Percentiles rank a stretch among this genome's conserved stretches.
These are phyloP conservation scores for Andinoacara biseriatus DNA, from an alignment of 2,113 vertebrate genomes.

Conservation along the genomic window DNA sequence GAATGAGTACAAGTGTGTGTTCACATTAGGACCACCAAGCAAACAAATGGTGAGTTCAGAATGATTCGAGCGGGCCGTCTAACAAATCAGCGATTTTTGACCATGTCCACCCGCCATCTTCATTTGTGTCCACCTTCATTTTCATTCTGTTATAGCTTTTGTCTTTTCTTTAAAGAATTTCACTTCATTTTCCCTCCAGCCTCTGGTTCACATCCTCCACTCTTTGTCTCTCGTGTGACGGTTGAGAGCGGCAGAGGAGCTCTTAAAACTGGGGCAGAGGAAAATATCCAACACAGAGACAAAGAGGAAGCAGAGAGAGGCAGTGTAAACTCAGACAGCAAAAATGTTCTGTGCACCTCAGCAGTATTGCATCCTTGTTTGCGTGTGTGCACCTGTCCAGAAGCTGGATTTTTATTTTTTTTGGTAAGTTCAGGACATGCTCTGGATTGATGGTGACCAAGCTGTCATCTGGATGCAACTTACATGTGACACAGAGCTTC, in stretches of 20 bases:
- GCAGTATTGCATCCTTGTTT: slow-evolving; percentile 45
- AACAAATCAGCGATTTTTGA: slow-evolving; percentile 39
- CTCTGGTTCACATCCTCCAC: slow-evolving; percentile 44
- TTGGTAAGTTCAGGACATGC: slow-evolving; percentile 1
- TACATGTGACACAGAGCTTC: slow-evolving; percentile 25
- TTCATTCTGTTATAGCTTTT: slow-evolving; percentile 34
- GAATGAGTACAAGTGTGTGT: slow-evolving; percentile 23
- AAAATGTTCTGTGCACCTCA: slow-evolving; percentile 40
- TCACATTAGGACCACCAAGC: slow-evolving; percentile 42
- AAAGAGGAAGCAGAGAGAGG: slow-evolving; percentile 64
- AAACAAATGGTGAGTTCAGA: slow-evolving; percentile 66
- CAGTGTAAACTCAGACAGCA: slow-evolving; percentile 46
- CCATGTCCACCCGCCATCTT: slow-evolving; percentile 44
- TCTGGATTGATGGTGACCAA: slow-evolving; percentile 12
- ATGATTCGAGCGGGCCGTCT: slow-evolving; percentile 45
- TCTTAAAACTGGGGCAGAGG: slow-evolving; percentile 75
- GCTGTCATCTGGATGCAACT: slow-evolving; percentile 26
- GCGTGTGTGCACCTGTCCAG: slow-evolving; percentile 36
- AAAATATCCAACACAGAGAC: slow-evolving; percentile 68
- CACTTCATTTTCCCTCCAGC: slow-evolving; percentile 20
- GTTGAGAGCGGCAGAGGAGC: slow-evolving; percentile 55
- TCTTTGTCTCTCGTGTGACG: slow-evolving; percentile 58
- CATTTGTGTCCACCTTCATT: slow-evolving; percentile 42
- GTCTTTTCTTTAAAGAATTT: slow-evolving; percentile 8
- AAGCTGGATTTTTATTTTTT: slow-evolving; percentile 1